A percentile compares a stretch with the other conserved stretches of the same genome.
Conservation (phyloP, 2,113 vertebrate genomes). For the Anhinga anhinga region DNA sequence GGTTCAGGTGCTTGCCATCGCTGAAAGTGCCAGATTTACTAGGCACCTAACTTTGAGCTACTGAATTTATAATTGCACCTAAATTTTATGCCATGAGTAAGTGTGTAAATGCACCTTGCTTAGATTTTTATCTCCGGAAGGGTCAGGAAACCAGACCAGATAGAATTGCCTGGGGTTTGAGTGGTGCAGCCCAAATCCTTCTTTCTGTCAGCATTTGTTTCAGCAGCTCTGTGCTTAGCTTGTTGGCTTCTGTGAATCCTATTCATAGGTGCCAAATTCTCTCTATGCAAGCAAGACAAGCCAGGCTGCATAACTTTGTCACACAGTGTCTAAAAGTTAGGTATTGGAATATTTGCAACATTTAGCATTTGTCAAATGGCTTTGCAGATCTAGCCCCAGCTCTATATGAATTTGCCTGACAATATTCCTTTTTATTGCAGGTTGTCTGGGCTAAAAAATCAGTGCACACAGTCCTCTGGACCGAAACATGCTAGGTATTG, state of each 20-base stretch:
- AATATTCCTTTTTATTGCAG: background rate
- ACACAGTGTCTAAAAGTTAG: background rate
- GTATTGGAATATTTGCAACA: background rate
- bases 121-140: background rate
- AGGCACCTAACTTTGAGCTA: background rate
- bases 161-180: background rate
- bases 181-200: background rate
- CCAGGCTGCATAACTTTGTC: background rate
- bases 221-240: background rate
- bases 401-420: background rate
- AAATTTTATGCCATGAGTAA: background rate
- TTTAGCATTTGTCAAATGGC: background rate
- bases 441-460: background rate
- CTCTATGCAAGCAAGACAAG: background rate
- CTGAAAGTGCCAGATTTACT: background rate
- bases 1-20: background rate
- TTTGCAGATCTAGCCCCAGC: background rate
- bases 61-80: background rate
- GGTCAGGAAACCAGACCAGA: background rate
- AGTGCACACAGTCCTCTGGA: background rate
- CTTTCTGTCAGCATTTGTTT: background rate
- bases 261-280: background rate
- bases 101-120: background rate
- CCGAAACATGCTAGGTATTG: background rate
- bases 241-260: background rate